Base-by-base conservation (phyloP, 2,888 invertebrate genomes). In the Nineta flava region DNA sequence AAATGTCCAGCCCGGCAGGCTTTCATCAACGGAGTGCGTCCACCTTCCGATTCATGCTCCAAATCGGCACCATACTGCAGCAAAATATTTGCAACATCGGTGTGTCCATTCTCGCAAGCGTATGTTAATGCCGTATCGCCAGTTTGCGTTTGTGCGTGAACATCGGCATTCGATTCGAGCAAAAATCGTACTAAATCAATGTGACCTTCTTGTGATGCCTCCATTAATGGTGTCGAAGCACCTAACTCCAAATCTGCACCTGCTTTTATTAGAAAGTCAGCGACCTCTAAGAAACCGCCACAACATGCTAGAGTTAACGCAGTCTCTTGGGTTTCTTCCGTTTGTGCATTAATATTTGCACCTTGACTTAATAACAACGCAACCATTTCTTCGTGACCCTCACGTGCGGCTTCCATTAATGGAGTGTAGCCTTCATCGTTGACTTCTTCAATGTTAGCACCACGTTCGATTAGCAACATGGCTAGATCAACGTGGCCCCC, bases 371-470 rank as follows among this genome's bases (percentile, higher is more conserved):
- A 74, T 50, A 99, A 76, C 49, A 96, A 72, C 43, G 92, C 90
- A 9, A 97, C 96, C 91, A 97, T 95, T 69, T 95, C 94, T 65
- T 95, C 94, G 68, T 99, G 97, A 50, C 97, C 97, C 69, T 99
- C 97, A 46, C 97, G 74, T 1, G 96, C 93, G 44, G 97, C 97
- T 72, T 99, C 99, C 97, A 99, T 99, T 53, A 99, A 74, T 16
- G 99, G 97, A 32, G 97, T 99, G 70, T 97, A 99, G 21, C 97
- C 96, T 72, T 99, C 97, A 66, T 99, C 97, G 69, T 99, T 99
- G 51, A 94, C 94, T 73, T 96, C 96, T 70, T 99, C 99, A 61
- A 99, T 91, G 70, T 95, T 95, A 52, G 99, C 99, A 54, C 97
- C 97, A 51, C 95, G 79, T 65, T 96, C 96, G 56, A 99, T 84